Evolutionary conservation across 2,888 invertebrate genomes (phyloP), one percentile per base, ranked within the genome.

Genomic region (Atherix ibis): DNA sequence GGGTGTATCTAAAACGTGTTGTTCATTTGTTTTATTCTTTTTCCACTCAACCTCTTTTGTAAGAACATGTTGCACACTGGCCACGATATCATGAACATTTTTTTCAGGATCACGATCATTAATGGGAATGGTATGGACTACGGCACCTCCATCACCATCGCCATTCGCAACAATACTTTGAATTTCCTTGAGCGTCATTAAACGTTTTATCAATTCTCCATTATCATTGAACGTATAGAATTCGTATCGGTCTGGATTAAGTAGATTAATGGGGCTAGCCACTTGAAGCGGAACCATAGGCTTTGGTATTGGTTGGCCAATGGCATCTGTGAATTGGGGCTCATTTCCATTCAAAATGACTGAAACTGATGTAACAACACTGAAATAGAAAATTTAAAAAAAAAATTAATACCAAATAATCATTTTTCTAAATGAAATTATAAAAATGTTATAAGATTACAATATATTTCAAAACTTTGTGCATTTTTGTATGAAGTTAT

Each of bases 161-260:
- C 83, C 82, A 22, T 76, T 79, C 0, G 85, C 85, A 19, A 85
- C 82, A 39, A 87, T 77, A 27, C 80, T 76, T 52, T 83, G 82
- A 42, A 87, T 85, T 61, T 87, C 82, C 48, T 80, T 71, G 46
- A 83, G 62, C 5, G 84, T 83, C 85, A 87, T 87, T 19, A 84
- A 65, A 39, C 80, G 68, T 49, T 82, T 83, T 1, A 85, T 75
- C 15, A 85, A 65, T 49, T 85, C 81, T 10, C 85, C 85, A 36
- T 76, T 74, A 48, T 83, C 81, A 49, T 85, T 80, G 48, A 85
- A 82, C 0, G 85, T 84, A 53, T 83, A 85, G 56, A 85, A 87
- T 52, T 85, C 84, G 54, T 85, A 85, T 50, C 78, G 68, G 52
- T 85, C 85, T 2, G 85, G 87, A 43, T 78, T 77, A 5, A 85